Evolutionary conservation across 2,888 invertebrate genomes (phyloP).

Genomic region (Serrognathus titanus): DNA sequence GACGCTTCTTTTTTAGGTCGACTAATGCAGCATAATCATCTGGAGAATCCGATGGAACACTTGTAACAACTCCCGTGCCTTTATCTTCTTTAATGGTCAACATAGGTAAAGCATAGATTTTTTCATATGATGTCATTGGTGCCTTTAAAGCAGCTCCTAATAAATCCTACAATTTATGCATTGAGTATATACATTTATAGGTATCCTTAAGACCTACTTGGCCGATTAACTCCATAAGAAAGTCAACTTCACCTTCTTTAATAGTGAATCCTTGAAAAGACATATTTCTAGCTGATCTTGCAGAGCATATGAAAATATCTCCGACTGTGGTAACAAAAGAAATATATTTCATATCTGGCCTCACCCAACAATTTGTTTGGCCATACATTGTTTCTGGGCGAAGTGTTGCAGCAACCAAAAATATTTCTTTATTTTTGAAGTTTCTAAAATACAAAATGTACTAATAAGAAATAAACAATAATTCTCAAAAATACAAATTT

Average conservation of each 20-base stretch:
- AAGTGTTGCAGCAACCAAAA: conserved; percentile 93
- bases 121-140: conserved; percentile 77
- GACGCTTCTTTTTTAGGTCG: conserved; percentile 92
- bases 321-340: conserved; percentile 70
- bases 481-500: no score
- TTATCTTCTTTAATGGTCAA: conserved; percentile 96
- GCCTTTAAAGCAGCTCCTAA: conserved; percentile 82
- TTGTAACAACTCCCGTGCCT: conserved; percentile 96
- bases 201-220: conserved; percentile 47
- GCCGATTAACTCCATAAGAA: conserved; percentile 68
- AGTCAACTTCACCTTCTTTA: conserved; percentile 72
- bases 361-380: conserved; percentile 98
- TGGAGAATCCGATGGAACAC: conserved; percentile 97
- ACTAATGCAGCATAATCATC: conserved; percentile 96
- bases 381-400: conserved; percentile 99
- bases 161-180: conserved; percentile 56
- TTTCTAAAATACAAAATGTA: conserved; percentile 45
- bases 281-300: conserved; percentile 91
- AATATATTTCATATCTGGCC: conserved; percentile 91
- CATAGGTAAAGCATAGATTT: conserved; percentile 95
- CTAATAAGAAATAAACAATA: no score
- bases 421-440: conserved; percentile 60
- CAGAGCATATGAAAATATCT: conserved; percentile 85
- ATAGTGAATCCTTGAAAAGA: conserved; percentile 87
- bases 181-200: background rate